Evolutionary conservation across 2,888 invertebrate genomes (phyloP).

Genomic region (Phasia obesa): DNA sequence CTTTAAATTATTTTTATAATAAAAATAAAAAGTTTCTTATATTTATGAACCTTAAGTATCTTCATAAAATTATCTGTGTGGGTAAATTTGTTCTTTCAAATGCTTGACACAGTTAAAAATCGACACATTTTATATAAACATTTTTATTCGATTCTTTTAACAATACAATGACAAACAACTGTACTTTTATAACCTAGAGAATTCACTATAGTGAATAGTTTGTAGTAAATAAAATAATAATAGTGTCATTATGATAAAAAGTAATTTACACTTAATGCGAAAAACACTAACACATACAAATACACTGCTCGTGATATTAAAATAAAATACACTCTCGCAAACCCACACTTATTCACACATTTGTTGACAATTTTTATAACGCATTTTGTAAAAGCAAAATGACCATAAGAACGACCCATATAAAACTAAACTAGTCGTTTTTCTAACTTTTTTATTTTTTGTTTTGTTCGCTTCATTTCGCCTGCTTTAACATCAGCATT

Average conservation of each 20-base stretch:
- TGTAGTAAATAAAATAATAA: conserved; percentile 69
- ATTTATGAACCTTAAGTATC: too few relatives aligned
- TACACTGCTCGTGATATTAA: background rate
- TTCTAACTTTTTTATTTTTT: background rate
- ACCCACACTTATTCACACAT: background rate
- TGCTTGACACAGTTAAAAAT: too few relatives aligned
- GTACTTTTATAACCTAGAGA: conserved; percentile 1
- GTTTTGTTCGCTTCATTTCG: conserved; percentile 12
- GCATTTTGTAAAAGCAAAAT: conserved; percentile 49
- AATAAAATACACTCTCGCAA: background rate
- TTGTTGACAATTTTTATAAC: conserved; percentile 43
- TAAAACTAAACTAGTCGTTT: conserved; percentile 41
- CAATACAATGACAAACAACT: background rate
- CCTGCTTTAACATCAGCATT: conserved; percentile 38
- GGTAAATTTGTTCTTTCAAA: too few relatives aligned
- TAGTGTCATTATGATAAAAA: conserved; percentile 69
- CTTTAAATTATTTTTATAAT: too few relatives aligned
- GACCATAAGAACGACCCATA: conserved; percentile 36
- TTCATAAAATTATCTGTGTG: too few relatives aligned
- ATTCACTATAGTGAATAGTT: conserved; percentile 34
- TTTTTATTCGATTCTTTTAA: background rate
- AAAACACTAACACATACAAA: conserved; percentile 24
- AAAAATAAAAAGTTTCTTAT: too few relatives aligned
- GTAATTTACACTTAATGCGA: conserved; percentile 68
- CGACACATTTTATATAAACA: too few relatives aligned